Evolutionary conservation across 2,888 invertebrate genomes (phyloP).

Genomic region (Dolichomitus sp.): DNA sequence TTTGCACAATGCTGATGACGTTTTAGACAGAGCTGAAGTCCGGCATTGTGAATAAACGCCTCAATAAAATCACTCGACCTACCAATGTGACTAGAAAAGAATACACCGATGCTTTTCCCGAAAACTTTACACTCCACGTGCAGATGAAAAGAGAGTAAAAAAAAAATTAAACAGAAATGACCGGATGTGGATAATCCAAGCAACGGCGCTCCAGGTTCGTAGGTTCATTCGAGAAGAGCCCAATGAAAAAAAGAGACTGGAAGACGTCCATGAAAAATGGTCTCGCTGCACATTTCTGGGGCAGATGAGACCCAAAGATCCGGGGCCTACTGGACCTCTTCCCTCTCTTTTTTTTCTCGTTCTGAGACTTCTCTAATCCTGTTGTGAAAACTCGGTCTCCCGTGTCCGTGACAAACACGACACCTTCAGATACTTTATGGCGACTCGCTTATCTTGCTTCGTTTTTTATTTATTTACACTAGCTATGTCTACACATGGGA

Average conservation of each 20-base stretch:
- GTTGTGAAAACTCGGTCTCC: conserved; percentile 82
- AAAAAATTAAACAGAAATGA: conserved; percentile 82
- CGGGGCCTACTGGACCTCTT: conserved; percentile 40
- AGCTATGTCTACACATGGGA: neutral
- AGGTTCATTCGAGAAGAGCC: conserved; percentile 48
- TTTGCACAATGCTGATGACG: conserved; percentile 50
- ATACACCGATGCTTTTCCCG: conserved; percentile 57
- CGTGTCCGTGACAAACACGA: conserved; percentile 82
- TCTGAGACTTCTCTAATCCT: conserved; percentile 77
- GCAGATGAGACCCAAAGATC: conserved; percentile 72
- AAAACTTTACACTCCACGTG: conserved; percentile 62
- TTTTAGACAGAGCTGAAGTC: conserved; percentile 46
- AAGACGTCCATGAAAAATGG: conserved; percentile 77
- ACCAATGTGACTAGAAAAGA: conserved; percentile 38
- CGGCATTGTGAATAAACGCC: conserved; percentile 69
- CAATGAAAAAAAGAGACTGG: conserved; percentile 52
- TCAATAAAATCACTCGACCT: conserved; percentile 81
- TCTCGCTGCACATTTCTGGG: conserved; percentile 77
- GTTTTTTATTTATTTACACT: conserved; percentile 40
- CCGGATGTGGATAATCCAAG: conserved; percentile 84
- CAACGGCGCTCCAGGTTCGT: conserved; percentile 59
- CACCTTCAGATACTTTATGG: conserved; percentile 79
- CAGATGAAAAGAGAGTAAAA: conserved; percentile 48
- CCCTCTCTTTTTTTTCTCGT: conserved; percentile 28
- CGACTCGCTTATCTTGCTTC: conserved; percentile 64